Evolutionary conservation across 1,140 invertebrate genomes (phyloP).

Genomic region (Melipona quadrifasciata): DNA sequence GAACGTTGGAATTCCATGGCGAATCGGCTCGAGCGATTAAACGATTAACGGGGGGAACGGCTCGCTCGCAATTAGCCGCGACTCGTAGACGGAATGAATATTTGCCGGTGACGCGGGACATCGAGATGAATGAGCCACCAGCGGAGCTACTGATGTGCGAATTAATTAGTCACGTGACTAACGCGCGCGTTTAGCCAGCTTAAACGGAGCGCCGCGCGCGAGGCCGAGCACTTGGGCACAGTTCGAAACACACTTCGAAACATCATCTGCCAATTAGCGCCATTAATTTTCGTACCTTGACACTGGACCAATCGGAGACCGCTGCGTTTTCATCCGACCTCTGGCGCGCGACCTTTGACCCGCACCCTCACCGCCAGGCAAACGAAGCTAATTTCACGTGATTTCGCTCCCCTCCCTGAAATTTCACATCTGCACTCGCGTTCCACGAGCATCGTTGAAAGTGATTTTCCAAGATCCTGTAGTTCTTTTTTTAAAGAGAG

Average conservation of each 20-base stretch:
- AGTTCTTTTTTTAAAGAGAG: no score
- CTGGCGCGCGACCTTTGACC: not conserved
- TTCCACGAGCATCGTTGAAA: not conserved
- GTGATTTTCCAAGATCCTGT: not conserved
- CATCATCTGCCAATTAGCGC: not conserved
- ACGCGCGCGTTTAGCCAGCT: not conserved
- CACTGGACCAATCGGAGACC: not conserved
- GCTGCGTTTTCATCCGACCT: not conserved
- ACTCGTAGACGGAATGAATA: not conserved
- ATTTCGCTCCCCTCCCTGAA: no score
- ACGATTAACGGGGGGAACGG: not conserved
- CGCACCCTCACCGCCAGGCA: no score
- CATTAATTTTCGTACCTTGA: constrained; percentile 4
- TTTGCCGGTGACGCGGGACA: not conserved
- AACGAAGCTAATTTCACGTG: not conserved
- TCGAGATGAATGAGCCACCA: not conserved
- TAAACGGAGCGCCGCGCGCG: not conserved
- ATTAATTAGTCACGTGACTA: not conserved
- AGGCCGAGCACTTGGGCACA: not conserved
- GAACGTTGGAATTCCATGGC: no score
- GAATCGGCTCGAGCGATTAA: no score
- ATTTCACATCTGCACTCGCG: not conserved
- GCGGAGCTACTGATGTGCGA: not conserved
- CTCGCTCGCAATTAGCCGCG: not conserved
- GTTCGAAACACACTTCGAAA: not conserved